Evolutionary conservation across 2,888 invertebrate genomes (phyloP), one percentile per base, ranked within the genome.

Genomic region (Pristionchus arcanus): DNA sequence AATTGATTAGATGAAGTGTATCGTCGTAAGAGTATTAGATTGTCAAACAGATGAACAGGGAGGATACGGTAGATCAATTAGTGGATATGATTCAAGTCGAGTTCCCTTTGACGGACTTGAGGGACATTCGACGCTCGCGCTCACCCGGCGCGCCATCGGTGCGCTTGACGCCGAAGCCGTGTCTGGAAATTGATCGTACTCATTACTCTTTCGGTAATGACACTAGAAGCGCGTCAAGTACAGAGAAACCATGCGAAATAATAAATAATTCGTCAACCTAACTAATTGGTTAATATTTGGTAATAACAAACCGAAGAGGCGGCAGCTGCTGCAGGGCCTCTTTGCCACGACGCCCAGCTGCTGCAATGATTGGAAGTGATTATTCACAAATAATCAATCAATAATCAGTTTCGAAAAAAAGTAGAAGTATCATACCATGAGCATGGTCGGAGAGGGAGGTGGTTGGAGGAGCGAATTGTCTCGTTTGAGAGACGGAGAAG

Each of bases 401-500:
- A 31, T 31, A 71, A 21, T 71, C 19, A 7, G 9, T 49, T 11
- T 49, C 13, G 42, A 49, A 49, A 49, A 49, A 49, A 49, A 49
- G 7, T 49, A 9, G 42, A 49, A 1, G 9, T 49, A 15, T 13
- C 77, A 3, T n/a, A 84, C 84, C 84, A 28, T 84, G 34, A 19
- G 77, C 77, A 9, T 89, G 90, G 15, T 94, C 93, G n/a, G 91
- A 92, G 9, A 92, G 89, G 7, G 93, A 93, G 4, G 92, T 91
- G 13, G 94, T 94, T 0, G 93, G 92, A 1, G 93, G 93, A 3
- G 91, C 94, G 19, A 94, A 90, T 2, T 93, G 93, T n/a, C 94
- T 91, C 5, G 94, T 93, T 59, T 92, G 90, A 28, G 93, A 92
- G n/a, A 94, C 92, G 9, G 93, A 93, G 90, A 93, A 94, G n/a